These are phyloP conservation scores for Albula goreensis DNA, from an alignment of 2,113 vertebrate species.

Conservation along the genomic window DNA sequence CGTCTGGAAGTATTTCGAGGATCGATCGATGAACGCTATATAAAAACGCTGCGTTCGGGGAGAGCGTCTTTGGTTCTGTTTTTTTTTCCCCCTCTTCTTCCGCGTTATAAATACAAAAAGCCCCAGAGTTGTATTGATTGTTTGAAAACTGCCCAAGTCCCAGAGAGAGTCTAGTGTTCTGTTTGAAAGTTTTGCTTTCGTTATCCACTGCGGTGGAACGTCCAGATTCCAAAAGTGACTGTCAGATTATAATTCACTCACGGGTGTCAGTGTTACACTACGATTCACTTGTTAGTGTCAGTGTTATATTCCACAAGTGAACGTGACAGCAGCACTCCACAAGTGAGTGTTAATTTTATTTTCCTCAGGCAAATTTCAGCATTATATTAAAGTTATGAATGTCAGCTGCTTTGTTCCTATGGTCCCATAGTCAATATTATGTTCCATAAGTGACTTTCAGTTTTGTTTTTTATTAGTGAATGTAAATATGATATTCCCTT, in stretches of 20 bases:
- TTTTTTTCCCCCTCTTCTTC: neutral
- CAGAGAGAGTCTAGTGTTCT: neutral
- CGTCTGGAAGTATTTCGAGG: neutral
- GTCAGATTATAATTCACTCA: neutral
- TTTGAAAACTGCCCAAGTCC: neutral
- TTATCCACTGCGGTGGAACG: neutral
- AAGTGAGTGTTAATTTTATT: neutral
- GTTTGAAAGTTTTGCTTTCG: neutral
- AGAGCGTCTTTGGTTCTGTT: neutral
- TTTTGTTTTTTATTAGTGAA: too few relatives aligned
- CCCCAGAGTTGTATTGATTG: neutral
- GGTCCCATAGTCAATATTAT: too few relatives aligned
- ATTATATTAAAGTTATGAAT: neutral
- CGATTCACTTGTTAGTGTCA: neutral
- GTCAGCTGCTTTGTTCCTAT: neutral
- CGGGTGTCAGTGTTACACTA: neutral
- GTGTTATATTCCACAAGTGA: neutral
- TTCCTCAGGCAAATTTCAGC: neutral
- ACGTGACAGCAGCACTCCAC: neutral
- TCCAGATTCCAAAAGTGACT: neutral
- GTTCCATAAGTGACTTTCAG: too few relatives aligned
- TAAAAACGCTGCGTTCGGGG: neutral
- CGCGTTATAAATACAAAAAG: neutral
- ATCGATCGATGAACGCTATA: neutral
- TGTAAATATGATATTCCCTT: too few relatives aligned